These are phyloP conservation scores for Cenopis cana DNA, from an alignment of 2,888 invertebrate genomes.

Conservation along the genomic window DNA sequence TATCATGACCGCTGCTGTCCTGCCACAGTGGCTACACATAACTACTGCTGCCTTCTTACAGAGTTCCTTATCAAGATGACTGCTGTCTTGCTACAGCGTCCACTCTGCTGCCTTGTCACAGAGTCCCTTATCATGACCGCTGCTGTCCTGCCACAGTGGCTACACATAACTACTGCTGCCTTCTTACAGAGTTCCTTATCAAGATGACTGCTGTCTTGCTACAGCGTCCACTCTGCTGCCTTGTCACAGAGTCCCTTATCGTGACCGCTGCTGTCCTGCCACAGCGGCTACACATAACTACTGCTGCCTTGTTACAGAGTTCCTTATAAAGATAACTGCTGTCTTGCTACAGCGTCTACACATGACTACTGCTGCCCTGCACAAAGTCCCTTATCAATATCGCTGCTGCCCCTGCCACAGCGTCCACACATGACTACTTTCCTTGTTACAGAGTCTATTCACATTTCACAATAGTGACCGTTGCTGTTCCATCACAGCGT, in stretches of 20 bases:
- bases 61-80: not conserved
- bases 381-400: not conserved
- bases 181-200: not conserved
- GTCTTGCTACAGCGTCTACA: slow-evolving; percentile 33
- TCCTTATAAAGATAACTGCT: slow-evolving; percentile 20
- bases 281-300: slow-evolving; percentile 21
- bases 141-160: not conserved
- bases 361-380: not conserved
- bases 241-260: slow-evolving; percentile 9
- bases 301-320: slow-evolving; percentile 35
- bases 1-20: slow-evolving; percentile 30
- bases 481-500: not conserved
- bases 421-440: slow-evolving; percentile 12
- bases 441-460: not conserved
- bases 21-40: slow-evolving; percentile 20
- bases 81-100: slow-evolving; percentile 28
- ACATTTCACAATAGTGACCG: too few relatives aligned
- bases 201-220: slow-evolving; percentile 37
- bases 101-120: slow-evolving; percentile 33
- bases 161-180: not conserved
- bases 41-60: slow-evolving; percentile 36
- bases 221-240: slow-evolving; percentile 7
- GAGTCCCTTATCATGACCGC: not conserved
- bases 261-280: slow-evolving; percentile 35
- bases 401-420: slow-evolving; percentile 40